phyloP scores from a whole-genome alignment of 2,888 invertebrate genomes.

The Apeira syringaria region DNA sequence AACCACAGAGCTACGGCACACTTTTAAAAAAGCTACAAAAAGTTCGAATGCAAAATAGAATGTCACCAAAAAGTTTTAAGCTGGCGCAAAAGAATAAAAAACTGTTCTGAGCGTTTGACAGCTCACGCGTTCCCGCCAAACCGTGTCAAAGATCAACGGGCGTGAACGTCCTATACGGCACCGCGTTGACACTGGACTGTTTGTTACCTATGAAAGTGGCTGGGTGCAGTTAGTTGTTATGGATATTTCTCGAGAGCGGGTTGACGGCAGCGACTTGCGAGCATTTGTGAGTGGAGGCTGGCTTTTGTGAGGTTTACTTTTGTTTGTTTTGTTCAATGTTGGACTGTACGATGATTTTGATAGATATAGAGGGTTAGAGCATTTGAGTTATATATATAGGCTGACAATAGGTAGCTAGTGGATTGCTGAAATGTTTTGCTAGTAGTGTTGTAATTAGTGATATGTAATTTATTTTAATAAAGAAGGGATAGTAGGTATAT shows the following conservation, averaged over 20 bases:
- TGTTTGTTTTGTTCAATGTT: too few relatives aligned
- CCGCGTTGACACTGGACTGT: slow-evolving; percentile 48
- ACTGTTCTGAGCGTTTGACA: slow-evolving; percentile 30
- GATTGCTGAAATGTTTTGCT: too few relatives aligned
- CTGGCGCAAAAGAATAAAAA: slow-evolving; percentile 6
- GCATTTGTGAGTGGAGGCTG: not conserved
- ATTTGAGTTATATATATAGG: too few relatives aligned
- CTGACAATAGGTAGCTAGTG: too few relatives aligned
- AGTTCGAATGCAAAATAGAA: not conserved
- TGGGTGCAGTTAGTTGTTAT: slow-evolving; percentile 13
- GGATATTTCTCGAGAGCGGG: slow-evolving; percentile 20
- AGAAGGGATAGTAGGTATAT: too few relatives aligned
- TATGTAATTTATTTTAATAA: too few relatives aligned
- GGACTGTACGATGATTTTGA: too few relatives aligned
- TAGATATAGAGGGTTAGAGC: too few relatives aligned
- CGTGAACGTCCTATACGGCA: slow-evolving; percentile 42
- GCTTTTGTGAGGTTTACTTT: slow-evolving; percentile 1
- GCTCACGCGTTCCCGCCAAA: slow-evolving; percentile 28
- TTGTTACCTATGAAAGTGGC: slow-evolving; percentile 23
- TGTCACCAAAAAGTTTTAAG: not conserved
- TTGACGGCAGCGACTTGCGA: slow-evolving; percentile 4
- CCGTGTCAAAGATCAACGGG: slow-evolving; percentile 37
- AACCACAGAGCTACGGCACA: slow-evolving; percentile 1
- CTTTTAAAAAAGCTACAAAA: slow-evolving; percentile 4
- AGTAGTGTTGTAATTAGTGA: too few relatives aligned